Percentiles rank a stretch among this genome's conserved stretches.
Evolutionary conservation across 2,113 vertebrate genomes (phyloP).

Genomic region (Orthonyx spaldingii): DNA sequence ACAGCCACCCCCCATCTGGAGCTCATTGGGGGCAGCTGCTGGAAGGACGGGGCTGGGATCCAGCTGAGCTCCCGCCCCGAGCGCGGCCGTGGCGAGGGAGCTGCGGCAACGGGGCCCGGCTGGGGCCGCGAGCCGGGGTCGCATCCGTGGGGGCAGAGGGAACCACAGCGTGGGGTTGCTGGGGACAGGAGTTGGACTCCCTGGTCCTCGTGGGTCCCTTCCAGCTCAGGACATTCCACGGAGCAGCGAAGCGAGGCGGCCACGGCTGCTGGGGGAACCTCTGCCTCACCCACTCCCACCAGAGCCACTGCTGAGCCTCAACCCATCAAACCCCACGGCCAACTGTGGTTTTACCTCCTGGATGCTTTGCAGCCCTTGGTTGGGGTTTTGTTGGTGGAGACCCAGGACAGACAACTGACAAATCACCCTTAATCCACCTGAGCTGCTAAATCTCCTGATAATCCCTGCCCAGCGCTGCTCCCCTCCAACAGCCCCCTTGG

Average conservation of each 20-base stretch:
- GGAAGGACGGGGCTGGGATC: neutral
- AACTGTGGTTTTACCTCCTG: fast-evolving
- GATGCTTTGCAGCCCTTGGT: neutral
- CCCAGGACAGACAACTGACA: neutral
- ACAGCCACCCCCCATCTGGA: slow-evolving; percentile 32
- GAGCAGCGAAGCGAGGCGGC: neutral
- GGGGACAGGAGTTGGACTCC: neutral
- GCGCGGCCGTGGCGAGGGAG: too few species aligned
- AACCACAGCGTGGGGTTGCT: fast-evolving
- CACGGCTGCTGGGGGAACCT: neutral
- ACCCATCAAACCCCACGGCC: fast-evolving
- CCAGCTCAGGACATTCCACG: fast-evolving
- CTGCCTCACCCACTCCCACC: neutral
- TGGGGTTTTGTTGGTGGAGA: neutral
- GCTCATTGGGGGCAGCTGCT: slow-evolving; percentile 18
- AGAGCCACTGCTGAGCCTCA: neutral
- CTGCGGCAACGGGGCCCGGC: fast-evolving
- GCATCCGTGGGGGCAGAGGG: fast-evolving
- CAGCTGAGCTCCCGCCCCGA: neutral
- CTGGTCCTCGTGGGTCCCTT: fast-evolving
- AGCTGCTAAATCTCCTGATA: neutral
- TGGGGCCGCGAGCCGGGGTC: neutral
- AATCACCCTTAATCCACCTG: slow-evolving; percentile 21
- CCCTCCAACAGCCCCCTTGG: neutral
- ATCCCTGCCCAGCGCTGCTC: neutral